phyloP scores from a whole-genome alignment of 2,888 invertebrate species.

The Microplitis deprimator region DNA sequence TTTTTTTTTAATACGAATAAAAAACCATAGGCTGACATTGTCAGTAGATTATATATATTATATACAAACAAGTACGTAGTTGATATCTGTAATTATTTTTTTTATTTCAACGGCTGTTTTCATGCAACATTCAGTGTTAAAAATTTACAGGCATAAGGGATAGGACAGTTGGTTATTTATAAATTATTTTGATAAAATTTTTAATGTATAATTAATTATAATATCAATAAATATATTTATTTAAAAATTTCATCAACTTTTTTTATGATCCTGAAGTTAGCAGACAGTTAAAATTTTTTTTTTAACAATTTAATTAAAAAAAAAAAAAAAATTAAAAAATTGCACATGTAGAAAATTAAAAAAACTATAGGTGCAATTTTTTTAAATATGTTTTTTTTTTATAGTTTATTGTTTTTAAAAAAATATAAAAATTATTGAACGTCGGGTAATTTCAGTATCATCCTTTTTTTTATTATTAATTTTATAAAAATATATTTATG shows the following conservation, averaged over 20 bases:
- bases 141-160: slow-evolving; percentile 40
- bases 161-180: slow-evolving; percentile 7
- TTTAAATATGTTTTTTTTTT: no score
- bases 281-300: no score
- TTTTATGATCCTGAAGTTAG: no score
- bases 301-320: no score
- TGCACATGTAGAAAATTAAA: no score
- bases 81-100: slow-evolving; percentile 41
- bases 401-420: neutral
- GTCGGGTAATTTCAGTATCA: no score
- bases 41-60: slow-evolving; percentile 26
- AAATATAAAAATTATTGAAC: neutral
- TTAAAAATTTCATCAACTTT: neutral
- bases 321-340: no score
- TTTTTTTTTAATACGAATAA: slow-evolving; percentile 1
- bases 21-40: slow-evolving; percentile 1
- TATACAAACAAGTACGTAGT: slow-evolving; percentile 68
- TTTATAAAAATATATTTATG: neutral
- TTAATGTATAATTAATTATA: no score
- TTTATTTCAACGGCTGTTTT: slow-evolving; percentile 50
- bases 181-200: neutral
- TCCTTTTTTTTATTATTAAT: neutral
- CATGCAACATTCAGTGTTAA: slow-evolving; percentile 66
- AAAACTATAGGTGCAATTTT: no score
- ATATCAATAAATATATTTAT: neutral